Percentiles rank a stretch among this genome's conserved stretches.
These are phyloP conservation scores for Leptura quadrifasciata DNA, from an alignment of 2,888 invertebrate genomes.

Conservation along the genomic window DNA sequence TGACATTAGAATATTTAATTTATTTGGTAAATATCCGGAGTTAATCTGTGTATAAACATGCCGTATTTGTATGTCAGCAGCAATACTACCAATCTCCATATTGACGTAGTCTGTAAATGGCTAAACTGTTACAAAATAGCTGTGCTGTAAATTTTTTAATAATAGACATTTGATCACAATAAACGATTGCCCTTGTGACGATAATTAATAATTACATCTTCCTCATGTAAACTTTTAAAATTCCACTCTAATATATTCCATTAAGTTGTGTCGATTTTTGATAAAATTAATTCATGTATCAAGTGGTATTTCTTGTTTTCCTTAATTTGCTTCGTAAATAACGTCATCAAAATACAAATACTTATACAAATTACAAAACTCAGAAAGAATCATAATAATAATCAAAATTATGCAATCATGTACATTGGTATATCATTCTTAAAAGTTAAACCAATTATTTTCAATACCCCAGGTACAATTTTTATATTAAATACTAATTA, in stretches of 20 bases:
- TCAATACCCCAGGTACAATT: too few species aligned
- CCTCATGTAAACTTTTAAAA: background rate
- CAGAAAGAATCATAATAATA: background rate
- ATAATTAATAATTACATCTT: background rate
- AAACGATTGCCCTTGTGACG: too few species aligned
- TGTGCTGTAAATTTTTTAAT: too few species aligned
- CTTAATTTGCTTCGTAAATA: background rate
- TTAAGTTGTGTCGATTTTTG: background rate
- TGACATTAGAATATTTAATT: too few species aligned
- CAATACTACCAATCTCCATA: too few species aligned
- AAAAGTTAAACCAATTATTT: background rate
- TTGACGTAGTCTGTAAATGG: too few species aligned
- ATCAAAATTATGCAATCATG: background rate
- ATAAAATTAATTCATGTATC: background rate
- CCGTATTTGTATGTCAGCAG: too few species aligned
- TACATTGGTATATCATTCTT: background rate
- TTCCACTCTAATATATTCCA: background rate
- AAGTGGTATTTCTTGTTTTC: background rate
- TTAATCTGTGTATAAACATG: too few species aligned
- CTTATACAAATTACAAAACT: background rate
- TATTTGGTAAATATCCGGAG: too few species aligned
- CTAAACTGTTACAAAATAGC: too few species aligned
- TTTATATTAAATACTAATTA: constrained; percentile 10
- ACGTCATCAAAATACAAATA: background rate
- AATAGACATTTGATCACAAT: too few species aligned